Evolutionary conservation across 2,888 invertebrate species (phyloP).

Genomic region (Arge pagana): DNA sequence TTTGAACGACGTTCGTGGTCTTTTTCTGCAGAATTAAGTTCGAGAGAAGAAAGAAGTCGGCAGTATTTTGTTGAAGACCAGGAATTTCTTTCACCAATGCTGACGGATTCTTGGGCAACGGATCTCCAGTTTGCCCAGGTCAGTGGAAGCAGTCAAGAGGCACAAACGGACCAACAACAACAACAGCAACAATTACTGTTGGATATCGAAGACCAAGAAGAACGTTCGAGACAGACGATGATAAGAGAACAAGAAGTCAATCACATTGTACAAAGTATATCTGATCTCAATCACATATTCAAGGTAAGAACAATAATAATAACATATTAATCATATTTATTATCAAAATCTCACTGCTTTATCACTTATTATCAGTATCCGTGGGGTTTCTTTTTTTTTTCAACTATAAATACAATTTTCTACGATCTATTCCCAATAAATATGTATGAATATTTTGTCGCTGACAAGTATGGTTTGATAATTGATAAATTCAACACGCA

Average conservation of each 20-base stretch:
- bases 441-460: not conserved
- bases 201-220: slow-evolving; percentile 73
- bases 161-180: slow-evolving; percentile 54
- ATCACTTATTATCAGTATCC: too few relatives aligned
- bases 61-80: slow-evolving; percentile 77
- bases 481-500: slow-evolving; percentile 28
- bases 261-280: slow-evolving; percentile 89
- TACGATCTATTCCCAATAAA: not conserved
- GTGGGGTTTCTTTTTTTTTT: not conserved
- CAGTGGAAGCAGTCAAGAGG: slow-evolving; percentile 8
- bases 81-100: slow-evolving; percentile 46
- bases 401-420: too few relatives aligned
- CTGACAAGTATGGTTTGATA: not conserved
- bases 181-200: slow-evolving; percentile 70
- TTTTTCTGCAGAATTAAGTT: slow-evolving; percentile 70
- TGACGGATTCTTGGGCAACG: slow-evolving; percentile 46
- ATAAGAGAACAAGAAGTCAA: slow-evolving; percentile 88
- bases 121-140: slow-evolving; percentile 65
- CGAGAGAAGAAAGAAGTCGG: slow-evolving; percentile 87
- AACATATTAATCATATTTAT: not conserved
- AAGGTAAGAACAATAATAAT: slow-evolving; percentile 61
- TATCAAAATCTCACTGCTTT: not conserved
- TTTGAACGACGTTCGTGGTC: not conserved
- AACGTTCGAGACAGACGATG: slow-evolving; percentile 74
- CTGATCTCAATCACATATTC: slow-evolving; percentile 93